These are phyloP conservation scores for Alethe castanea DNA, from an alignment of 2,113 vertebrate species.

Conservation along the genomic window DNA sequence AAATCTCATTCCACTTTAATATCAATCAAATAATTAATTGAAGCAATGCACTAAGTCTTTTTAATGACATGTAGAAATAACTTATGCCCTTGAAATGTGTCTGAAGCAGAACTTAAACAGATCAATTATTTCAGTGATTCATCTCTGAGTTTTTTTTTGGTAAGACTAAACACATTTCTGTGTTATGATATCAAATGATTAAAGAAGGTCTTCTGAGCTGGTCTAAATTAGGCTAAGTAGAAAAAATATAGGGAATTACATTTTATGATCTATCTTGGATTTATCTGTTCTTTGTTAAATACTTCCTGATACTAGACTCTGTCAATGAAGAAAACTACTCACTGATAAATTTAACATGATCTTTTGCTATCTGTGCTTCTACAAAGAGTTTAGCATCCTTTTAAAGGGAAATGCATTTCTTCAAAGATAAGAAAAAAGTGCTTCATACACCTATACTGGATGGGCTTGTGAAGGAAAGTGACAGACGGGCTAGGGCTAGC, in stretches of 20 bases:
- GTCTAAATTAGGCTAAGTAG: neutral
- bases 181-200: conserved; percentile 18
- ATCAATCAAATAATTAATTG: conserved; percentile 46
- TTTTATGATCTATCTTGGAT: neutral
- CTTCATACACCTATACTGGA: neutral
- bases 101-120: conserved; percentile 42
- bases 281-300: neutral
- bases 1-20: conserved; percentile 15
- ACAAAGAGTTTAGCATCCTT: neutral
- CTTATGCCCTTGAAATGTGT: conserved; percentile 50
- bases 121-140: conserved; percentile 59
- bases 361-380: neutral
- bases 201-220: neutral
- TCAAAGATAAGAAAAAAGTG: neutral
- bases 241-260: neutral
- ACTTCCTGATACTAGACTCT: neutral
- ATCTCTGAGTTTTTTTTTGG: neutral
- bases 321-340: neutral
- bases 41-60: neutral
- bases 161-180: conserved; percentile 40
- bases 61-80: conserved; percentile 49
- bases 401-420: neutral
- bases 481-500: neutral
- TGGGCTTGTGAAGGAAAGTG: neutral
- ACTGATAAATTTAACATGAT: neutral